Base-by-base conservation (phyloP, 2,888 invertebrate species). In the Phaonia tiefii region DNA sequence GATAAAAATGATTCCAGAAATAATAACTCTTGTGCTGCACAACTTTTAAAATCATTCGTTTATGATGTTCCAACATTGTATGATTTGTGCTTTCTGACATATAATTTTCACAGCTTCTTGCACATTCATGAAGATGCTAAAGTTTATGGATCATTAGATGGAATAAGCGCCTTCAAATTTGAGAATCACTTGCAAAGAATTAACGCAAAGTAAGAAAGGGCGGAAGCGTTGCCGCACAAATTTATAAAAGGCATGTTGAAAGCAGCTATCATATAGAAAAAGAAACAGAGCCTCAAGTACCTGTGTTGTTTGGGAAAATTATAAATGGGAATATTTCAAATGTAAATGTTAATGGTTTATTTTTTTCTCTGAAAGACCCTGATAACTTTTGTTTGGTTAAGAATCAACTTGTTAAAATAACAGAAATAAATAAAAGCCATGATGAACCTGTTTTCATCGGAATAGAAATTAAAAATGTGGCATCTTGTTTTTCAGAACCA, bases 51-150 rank as follows among this genome's bases (percentile, higher is more conserved):
- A 56, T 67, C 51, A 8, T 76, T 82, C 44, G 67, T 78, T 7
- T 39, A n/a, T 15, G 65, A 73, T 3, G 60, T 58, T 44, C 72
- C 56, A 42, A 51, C 65, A 42, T 70, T 80, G 46, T 56, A 79
- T 54, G 70, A 80, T 17, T 39, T 17, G 10, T 25, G 58, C 13
- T 73, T 83, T 39, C 11, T 79, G 13, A 70, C 69, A 1, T 73
- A 63, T 60, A 83, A 80, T 70, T 75, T 80, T 58, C 76, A 76
- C 63, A 20, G 25, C 22, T 60, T 83, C 22, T 67, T 76, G 67
- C 79, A 81, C 65, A 65, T 84, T 49, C 71, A 76, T 49, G 66
- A 79, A 75, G 83, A 83, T 66, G 82, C 78, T 7, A 69, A 79
- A 20, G 51, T 77, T 51, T 46, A 70, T 75, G 83, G 75, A 25